Evolutionary conservation across 2,113 vertebrate genomes (phyloP).

Genomic region (Pipra filicauda): DNA sequence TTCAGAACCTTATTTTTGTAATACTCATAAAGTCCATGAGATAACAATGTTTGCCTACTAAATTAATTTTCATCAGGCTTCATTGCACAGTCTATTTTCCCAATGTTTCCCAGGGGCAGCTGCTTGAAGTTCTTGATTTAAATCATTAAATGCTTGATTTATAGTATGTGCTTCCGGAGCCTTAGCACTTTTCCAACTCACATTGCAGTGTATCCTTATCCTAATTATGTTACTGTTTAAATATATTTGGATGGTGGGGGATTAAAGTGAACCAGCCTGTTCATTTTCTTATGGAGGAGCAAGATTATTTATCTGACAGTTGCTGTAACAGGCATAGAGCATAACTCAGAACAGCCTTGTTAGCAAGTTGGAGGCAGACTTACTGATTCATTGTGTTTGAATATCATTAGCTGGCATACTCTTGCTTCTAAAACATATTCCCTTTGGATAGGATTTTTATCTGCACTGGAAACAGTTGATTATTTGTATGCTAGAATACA

Average conservation of each 20-base stretch:
- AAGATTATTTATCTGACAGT: slow-evolving; percentile 6
- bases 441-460: slow-evolving; percentile 1
- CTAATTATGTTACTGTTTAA: slow-evolving; percentile 38
- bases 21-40: not conserved
- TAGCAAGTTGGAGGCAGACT: slow-evolving; percentile 22
- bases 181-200: not conserved
- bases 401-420: not conserved
- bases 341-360: not conserved
- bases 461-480: not conserved
- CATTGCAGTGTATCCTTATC: not conserved
- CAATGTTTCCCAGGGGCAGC: not conserved
- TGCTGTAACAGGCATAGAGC: not conserved
- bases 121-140: slow-evolving; percentile 41
- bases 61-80: slow-evolving; percentile 50
- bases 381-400: not conserved
- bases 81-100: slow-evolving; percentile 17
- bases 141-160: slow-evolving; percentile 56
- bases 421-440: not conserved
- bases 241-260: not conserved
- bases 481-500: not conserved
- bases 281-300: slow-evolving; percentile 7
- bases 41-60: not conserved
- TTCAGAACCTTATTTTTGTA: slow-evolving; percentile 19
- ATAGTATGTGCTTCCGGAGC: slow-evolving; percentile 4
- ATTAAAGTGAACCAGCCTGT: slow-evolving; percentile 9